Conservation (phyloP, 2,888 invertebrate genomes). For the Andrena fulva region DNA sequence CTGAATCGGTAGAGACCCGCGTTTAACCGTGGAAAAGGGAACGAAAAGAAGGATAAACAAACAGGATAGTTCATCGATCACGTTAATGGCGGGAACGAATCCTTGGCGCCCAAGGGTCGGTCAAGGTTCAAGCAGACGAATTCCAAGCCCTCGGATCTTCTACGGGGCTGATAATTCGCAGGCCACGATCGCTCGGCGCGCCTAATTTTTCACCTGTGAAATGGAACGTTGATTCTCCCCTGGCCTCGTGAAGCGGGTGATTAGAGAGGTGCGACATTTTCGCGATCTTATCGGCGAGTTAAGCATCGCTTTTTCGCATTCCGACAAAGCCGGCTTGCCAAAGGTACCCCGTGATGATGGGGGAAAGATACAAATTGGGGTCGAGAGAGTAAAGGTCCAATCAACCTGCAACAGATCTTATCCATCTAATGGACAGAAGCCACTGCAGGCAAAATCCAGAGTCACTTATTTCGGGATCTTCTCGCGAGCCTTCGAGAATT, state of each 20-base stretch:
- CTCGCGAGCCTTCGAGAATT: slow-evolving; percentile 1
- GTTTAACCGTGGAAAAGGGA: slow-evolving; percentile 58
- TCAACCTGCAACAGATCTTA: slow-evolving; percentile 76
- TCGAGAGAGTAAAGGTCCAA: slow-evolving; percentile 71
- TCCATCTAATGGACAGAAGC: slow-evolving; percentile 82
- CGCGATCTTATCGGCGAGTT: slow-evolving; percentile 67
- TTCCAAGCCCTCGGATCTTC: not conserved
- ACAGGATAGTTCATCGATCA: slow-evolving; percentile 78
- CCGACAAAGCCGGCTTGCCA: slow-evolving; percentile 66
- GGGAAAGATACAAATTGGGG: slow-evolving; percentile 74
- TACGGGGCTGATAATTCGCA: not conserved
- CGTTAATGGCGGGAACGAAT: slow-evolving; percentile 74
- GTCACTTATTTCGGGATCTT: slow-evolving; percentile 70
- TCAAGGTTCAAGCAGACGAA: slow-evolving; percentile 17
- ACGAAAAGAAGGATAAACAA: slow-evolving; percentile 71
- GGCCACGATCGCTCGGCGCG: not conserved
- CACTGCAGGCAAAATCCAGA: slow-evolving; percentile 77
- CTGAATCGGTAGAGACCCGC: not conserved
- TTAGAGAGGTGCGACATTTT: slow-evolving; percentile 64
- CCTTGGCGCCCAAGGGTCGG: slow-evolving; percentile 51
- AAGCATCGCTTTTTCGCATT: slow-evolving; percentile 67
- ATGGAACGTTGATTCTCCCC: not conserved
- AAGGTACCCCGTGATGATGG: slow-evolving; percentile 59
- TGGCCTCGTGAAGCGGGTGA: slow-evolving; percentile 25
- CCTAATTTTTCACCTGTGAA: slow-evolving; percentile 17